Base-by-base conservation (phyloP, 2,113 vertebrate species). In the Pungitius pungitius region DNA sequence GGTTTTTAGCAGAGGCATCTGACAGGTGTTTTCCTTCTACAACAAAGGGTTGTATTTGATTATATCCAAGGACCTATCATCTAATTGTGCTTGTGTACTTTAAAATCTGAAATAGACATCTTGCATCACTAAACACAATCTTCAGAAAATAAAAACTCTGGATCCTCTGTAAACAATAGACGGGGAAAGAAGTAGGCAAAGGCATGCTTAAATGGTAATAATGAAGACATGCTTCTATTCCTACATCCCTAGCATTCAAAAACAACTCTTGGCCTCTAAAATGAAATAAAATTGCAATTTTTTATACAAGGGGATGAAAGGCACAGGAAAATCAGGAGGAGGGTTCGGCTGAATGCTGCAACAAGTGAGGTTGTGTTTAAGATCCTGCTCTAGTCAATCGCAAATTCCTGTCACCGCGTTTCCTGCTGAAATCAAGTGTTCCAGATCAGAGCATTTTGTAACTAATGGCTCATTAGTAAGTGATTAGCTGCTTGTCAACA, bases 261-360 rank as follows among this genome's bases (percentile, higher is more conserved):
- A 73, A 27, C 6, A 26, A 59, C 69, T 73, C 66, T 67, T 77
- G 61, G 69, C 71, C 37, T 67, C 70, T 15, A 68, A 78, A 70
- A 71, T 30, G 74, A 74, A 63, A 73, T 66, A 26, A 30, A 55
- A 54, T 63, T 33, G 35, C 40, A 27, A 59, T 74, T 56, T 35
- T 40, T 54, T 14, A 9, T 61, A 69, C 17, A 62, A 52, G 35
- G 42, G 66, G 62, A 77, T 79, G 64, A 73, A 90, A 90, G 90
- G 89, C 88, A 93, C 89, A 73, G 81, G 72, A 73, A 75, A 77
- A 63, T 64, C 8, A 51, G 71, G 60, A 77, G 47, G 18, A 40
- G 13, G 42, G 47, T 42, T 43, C 14, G 76, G 59, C 20, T 69
- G 54, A 69, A 55, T 37, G 6, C 49, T 22, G 52, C 55, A 66